Conservation (phyloP, 2,797 vertebrate genomes). For the Peromyscus eremicus region DNA sequence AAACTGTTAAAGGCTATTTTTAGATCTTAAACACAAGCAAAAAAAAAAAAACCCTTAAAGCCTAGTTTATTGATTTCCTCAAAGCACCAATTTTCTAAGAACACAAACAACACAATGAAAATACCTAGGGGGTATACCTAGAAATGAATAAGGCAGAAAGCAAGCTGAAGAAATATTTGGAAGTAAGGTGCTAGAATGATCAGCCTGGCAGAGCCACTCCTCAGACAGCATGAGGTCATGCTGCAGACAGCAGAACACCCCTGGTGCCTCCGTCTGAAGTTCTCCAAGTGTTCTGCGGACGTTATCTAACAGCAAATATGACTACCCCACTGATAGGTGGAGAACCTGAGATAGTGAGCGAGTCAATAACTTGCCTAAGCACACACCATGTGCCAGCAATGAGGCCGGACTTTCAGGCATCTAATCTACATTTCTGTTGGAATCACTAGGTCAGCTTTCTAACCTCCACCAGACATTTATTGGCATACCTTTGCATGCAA, state of each 20-base stretch:
- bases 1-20: conserved; percentile 49
- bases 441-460: conserved; percentile 60
- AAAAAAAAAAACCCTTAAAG: neutral
- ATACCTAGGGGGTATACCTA: neutral
- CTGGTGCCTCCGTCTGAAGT: conserved; percentile 54
- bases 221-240: conserved; percentile 72
- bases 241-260: conserved; percentile 63
- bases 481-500: conserved; percentile 36
- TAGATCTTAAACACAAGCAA: conserved; percentile 37
- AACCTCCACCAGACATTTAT: conserved; percentile 48
- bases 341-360: conserved; percentile 61
- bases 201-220: conserved; percentile 29
- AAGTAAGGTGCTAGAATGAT: neutral
- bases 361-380: conserved; percentile 54
- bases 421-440: conserved; percentile 61
- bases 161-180: neutral
- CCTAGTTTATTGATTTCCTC: neutral
- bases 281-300: conserved; percentile 53
- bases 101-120: neutral
- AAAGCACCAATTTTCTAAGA: conserved; percentile 47
- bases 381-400: conserved; percentile 1
- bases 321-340: conserved; percentile 67
- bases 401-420: conserved; percentile 59
- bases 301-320: conserved; percentile 76
- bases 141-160: conserved; percentile 10